Evolutionary conservation across 2,888 invertebrate genomes (phyloP), one percentile per base, ranked within the genome.

Genomic region (Ornithoptera priamus): DNA sequence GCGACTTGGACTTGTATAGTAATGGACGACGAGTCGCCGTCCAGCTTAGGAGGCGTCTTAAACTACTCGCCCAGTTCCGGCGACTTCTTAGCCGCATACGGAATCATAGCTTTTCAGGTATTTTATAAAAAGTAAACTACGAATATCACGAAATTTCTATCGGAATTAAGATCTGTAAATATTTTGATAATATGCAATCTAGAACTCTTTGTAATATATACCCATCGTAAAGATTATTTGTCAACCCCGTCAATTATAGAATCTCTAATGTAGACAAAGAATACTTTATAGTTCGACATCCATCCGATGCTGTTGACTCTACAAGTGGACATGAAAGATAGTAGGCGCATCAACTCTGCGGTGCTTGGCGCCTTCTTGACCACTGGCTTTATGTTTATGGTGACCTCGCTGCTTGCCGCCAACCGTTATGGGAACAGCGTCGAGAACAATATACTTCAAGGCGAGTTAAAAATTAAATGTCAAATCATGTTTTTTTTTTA

Each of bases 301-400:
- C 97, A 97, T 87, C 97, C 97, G 1, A 95, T 96, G 80, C 93
- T 98, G 79, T 94, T 98, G 74, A 98, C 98, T 0, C 95, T 98
- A 65, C 98, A 98, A 90, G 96, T 97, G 73, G 98, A 98, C 84
- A 98, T 98, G 98, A 94, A 94, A 73, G 94, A 96, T 73, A 96
- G 96, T 74, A 88, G 93, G 1, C 94, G 96, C 77, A 95, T 98
- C 73, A 94, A 95, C 75, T 92, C 93, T 77, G 96, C 97, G 0
- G 94, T 97, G 0, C 77, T 96, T 2, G 89, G 94, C 15, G 96
- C 96, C 15, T 97, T 97, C 83, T 73, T 80, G 92, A 94, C 93
- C 65, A 95, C 95, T 0, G 94, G 95, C 18, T 77, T 87, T 15
- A 92, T 97, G 87, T 96, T 96, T 77, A 89, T 93, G 0, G 81